Evolutionary conservation across 2,797 vertebrate genomes (phyloP).

Genomic region (Neosalanx taihuensis): DNA sequence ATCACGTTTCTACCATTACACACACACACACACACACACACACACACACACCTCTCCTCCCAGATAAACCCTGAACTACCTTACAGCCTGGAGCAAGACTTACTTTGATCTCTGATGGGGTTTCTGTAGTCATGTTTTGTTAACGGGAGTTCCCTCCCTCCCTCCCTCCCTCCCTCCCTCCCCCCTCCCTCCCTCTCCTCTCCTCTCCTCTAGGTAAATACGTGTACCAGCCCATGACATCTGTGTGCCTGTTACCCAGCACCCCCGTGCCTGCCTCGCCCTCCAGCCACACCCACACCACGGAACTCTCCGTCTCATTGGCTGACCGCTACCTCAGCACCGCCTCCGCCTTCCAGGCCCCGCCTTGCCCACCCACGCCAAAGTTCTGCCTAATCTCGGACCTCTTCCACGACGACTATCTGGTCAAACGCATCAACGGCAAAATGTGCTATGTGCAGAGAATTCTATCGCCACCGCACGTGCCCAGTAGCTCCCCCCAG

Average conservation of each 20-base stretch:
- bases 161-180: not conserved
- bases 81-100: too few species aligned
- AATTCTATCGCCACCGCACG: conserved; percentile 50
- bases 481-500: conserved; percentile 9
- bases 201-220: conserved; percentile 77
- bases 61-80: too few species aligned
- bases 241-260: conserved; percentile 84
- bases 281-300: conserved; percentile 72
- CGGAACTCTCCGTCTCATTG: conserved; percentile 81
- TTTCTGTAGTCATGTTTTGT: too few species aligned
- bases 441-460: conserved; percentile 90
- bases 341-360: conserved; percentile 78
- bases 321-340: conserved; percentile 82
- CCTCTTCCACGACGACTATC: conserved; percentile 86
- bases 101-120: too few species aligned
- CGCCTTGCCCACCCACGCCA: conserved; percentile 76
- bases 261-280: conserved; percentile 76
- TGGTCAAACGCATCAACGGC: conserved; percentile 85
- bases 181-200: not conserved
- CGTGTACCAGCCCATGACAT: conserved; percentile 89
- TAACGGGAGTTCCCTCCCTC: not conserved
- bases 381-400: conserved; percentile 83
- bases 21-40: too few species aligned
- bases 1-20: too few species aligned
- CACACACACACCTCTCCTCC: too few species aligned